phyloP scores from a whole-genome alignment of 1,140 invertebrate species.

The Listronotus bonariensis region DNA sequence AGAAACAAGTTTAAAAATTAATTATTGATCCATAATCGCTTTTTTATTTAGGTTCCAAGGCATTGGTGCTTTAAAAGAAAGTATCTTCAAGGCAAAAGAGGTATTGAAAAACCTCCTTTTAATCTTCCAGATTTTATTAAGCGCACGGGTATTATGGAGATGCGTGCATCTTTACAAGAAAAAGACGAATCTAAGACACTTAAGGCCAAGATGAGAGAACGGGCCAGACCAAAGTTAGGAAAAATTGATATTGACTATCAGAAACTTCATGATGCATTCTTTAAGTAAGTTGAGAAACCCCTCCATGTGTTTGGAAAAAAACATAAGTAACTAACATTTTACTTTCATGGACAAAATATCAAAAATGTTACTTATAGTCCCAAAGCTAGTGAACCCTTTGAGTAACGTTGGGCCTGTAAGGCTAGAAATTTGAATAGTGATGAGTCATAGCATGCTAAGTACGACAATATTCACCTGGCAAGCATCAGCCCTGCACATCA shows the following conservation, averaged over 20 bases:
- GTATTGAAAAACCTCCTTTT: conserved; percentile 99
- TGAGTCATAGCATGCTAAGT: too few relatives aligned
- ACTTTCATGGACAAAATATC: not conserved
- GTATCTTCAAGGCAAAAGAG: conserved; percentile 81
- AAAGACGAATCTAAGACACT: conserved; percentile 96
- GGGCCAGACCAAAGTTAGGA: conserved; percentile 95
- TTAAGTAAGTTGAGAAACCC: conserved; percentile 70
- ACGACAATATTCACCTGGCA: too few relatives aligned
- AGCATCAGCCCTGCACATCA: too few relatives aligned
- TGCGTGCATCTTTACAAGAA: conserved; percentile 97
- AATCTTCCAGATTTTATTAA: conserved; percentile 99
- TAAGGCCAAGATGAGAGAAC: conserved; percentile 98
- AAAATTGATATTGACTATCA: conserved; percentile 99
- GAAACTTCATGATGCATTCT: conserved; percentile 99
- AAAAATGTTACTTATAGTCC: too few relatives aligned
- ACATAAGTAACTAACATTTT: too few relatives aligned
- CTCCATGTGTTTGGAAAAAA: too few relatives aligned
- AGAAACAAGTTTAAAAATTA: not conserved
- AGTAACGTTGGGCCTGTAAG: too few relatives aligned
- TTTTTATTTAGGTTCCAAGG: conserved; percentile 73
- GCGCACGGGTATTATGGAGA: conserved; percentile 99
- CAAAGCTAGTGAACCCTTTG: too few relatives aligned
- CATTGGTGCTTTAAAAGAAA: conserved; percentile 99
- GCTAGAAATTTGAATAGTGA: too few relatives aligned
- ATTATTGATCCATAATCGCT: not conserved